A percentile compares a stretch with the other conserved stretches of the same genome.
These are phyloP conservation scores for Tetrao urogallus DNA, from an alignment of 2,113 vertebrate species.

Conservation along the genomic window DNA sequence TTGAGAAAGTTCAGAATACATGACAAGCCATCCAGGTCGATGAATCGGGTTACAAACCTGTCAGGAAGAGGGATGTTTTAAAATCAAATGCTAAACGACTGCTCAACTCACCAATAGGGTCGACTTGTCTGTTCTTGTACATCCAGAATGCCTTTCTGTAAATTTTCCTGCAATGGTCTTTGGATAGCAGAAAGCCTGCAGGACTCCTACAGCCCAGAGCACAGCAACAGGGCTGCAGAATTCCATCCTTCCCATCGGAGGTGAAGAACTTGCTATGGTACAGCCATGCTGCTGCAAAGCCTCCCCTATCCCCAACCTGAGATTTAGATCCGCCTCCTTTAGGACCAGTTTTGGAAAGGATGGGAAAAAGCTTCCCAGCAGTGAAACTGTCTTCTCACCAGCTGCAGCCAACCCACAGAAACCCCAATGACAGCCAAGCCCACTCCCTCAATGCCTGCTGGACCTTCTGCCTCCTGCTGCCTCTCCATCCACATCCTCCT, in stretches of 20 bases:
- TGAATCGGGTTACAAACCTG: constrained; percentile 98
- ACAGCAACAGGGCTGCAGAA: neutral
- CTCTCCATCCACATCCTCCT: neutral
- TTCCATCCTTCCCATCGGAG: neutral
- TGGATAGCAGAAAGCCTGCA: neutral
- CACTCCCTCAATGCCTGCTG: neutral
- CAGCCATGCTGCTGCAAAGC: neutral
- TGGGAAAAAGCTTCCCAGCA: neutral
- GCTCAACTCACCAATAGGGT: neutral
- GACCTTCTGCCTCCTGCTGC: neutral
- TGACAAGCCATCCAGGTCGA: constrained; percentile 95
- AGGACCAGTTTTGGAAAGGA: neutral
- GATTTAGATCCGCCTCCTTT: neutral
- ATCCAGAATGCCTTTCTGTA: neutral
- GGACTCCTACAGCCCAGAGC: neutral
- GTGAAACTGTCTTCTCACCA: neutral
- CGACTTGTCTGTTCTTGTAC: neutral
- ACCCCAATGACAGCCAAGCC: accelerated
- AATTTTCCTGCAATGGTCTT: neutral
- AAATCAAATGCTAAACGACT: neutral
- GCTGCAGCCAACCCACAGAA: neutral
- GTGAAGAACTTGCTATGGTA: neutral
- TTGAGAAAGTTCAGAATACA: constrained; percentile 98
- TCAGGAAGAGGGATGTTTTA: neutral
- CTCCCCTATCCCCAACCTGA: neutral